Base-by-base conservation (phyloP, 2,888 invertebrate species). In the Beris chalybata region DNA sequence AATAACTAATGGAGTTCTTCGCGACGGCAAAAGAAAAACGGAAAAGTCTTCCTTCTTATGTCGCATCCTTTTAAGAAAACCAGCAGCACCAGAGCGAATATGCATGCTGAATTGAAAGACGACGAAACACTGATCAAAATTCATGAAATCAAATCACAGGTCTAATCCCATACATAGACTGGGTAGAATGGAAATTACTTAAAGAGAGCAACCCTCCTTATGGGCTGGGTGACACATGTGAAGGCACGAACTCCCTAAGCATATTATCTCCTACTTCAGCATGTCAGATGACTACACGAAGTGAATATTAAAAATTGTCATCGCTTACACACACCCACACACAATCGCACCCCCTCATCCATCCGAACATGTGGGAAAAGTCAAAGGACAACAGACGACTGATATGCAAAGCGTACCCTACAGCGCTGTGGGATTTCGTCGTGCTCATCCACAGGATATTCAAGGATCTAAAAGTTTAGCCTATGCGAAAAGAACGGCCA, bases 111-210 rank as follows among this genome's bases (percentile, higher is more conserved):
- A 61, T 50, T 61, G 61, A 61, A 61, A 61, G 50, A 38, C 50
- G 11, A 50, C 30, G 31, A 59, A 59, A 12, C 22, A 31, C 61
- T 61, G 61, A 61, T 61, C 61, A 61, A 61, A 61, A 61, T 61
- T 61, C 61, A 61, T 61, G 61, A 61, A 61, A 61, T 61, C 61
- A 61, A 52, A 61, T 61, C 61, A 61, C 61, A 61, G 61, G 61
- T 61, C 61, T 61, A 50, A 61, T 61, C 61, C 61, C 43, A 61
- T 50, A n/a, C 11, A 44, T 30, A 29, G 22, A 12, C 29, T 45
- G 38, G 15, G 32, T 61, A 50, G 43, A 30, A 59, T 61, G 61
- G 50, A 61, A 61, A 50, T 61, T 61, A 50, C 50, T 50, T 50
- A 50, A 61, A 61, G 52, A 50, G 61, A 22, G 22, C 30, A 31